These are phyloP conservation scores for Chelonoidis abingdonii DNA, from an alignment of 2,113 vertebrate species.

Conservation along the genomic window DNA sequence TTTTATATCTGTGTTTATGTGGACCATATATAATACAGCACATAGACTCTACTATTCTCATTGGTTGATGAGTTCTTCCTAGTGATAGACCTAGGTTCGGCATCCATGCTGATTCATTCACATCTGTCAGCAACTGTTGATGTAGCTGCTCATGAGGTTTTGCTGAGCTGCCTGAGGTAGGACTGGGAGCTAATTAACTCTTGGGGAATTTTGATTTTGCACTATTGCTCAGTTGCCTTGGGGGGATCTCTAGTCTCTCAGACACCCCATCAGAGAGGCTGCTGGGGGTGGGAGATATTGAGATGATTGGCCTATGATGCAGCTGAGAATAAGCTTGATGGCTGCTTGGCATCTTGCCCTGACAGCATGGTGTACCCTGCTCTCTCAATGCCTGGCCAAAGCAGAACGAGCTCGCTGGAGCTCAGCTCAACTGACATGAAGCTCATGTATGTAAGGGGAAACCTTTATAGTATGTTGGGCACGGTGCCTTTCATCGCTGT, in stretches of 20 bases:
- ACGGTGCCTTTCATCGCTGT: neutral
- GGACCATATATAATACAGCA: neutral
- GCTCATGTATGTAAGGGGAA: neutral
- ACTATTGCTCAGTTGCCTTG: neutral
- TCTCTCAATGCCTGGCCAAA: neutral
- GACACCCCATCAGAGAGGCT: neutral
- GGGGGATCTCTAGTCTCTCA: neutral
- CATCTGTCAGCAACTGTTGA: neutral
- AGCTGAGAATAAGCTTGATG: no score
- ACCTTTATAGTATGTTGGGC: neutral
- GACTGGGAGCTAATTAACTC: neutral
- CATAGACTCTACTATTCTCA: neutral
- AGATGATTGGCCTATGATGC: neutral
- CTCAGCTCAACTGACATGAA: neutral
- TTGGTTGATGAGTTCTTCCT: neutral
- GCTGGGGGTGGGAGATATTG: neutral
- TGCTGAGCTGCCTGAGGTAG: neutral
- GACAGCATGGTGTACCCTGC: neutral
- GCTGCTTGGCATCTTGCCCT: neutral
- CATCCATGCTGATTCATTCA: neutral
- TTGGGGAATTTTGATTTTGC: neutral
- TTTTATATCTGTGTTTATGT: neutral
- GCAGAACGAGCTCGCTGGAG: neutral
- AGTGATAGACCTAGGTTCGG: neutral
- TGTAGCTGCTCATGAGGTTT: neutral